A percentile compares a stretch with the other conserved stretches of the same genome.
These are phyloP conservation scores for Eueremaeus valkanovi DNA, from an alignment of 2,888 invertebrate genomes.

Conservation along the genomic window DNA sequence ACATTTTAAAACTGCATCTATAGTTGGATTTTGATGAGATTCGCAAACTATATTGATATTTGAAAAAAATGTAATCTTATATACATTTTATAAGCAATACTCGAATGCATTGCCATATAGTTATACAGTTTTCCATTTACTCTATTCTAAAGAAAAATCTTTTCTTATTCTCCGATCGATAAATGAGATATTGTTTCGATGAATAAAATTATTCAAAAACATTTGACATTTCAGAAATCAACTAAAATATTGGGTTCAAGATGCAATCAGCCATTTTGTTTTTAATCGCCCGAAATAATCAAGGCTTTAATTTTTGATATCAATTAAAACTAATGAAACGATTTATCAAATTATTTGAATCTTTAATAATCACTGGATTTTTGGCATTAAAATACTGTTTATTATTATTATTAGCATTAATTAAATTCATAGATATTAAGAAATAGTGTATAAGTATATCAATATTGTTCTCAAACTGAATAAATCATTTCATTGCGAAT, in stretches of 20 bases:
- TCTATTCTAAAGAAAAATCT: neutral
- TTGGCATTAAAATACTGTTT: too few species aligned
- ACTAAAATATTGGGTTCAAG: neutral
- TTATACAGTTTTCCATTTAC: neutral
- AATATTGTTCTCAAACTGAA: too few species aligned
- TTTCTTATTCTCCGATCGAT: neutral
- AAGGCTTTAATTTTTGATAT: too few species aligned
- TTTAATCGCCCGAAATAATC: too few species aligned
- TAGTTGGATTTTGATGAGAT: constrained; percentile 31
- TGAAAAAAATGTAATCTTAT: constrained; percentile 35
- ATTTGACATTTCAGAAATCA: neutral
- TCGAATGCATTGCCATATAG: constrained; percentile 6
- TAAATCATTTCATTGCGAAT: too few species aligned
- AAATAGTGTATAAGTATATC: too few species aligned
- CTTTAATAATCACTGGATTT: too few species aligned
- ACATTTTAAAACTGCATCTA: constrained; percentile 24
- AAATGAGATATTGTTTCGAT: constrained; percentile 18
- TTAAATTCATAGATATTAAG: too few species aligned
- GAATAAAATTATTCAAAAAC: neutral
- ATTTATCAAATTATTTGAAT: too few species aligned
- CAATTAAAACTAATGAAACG: too few species aligned
- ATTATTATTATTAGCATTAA: too few species aligned
- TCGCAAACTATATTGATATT: constrained; percentile 20
- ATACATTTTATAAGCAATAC: constrained; percentile 6
- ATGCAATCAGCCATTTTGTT: too few species aligned